Evolutionary conservation across 1,140 invertebrate genomes (phyloP).

Genomic region (Pogonomyrmex barbatus): DNA sequence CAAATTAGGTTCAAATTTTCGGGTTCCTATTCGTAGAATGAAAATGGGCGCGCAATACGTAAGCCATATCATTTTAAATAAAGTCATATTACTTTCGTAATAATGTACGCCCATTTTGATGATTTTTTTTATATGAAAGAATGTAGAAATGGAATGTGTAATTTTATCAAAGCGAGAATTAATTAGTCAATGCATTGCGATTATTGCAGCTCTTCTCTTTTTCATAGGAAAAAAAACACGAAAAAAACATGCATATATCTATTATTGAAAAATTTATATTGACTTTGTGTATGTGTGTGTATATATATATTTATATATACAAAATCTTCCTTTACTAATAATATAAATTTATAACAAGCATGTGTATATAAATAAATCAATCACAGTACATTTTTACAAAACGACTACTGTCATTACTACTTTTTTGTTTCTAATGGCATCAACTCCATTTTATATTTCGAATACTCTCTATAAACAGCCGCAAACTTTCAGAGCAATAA

Average conservation of each 20-base stretch:
- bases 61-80: slow-evolving; percentile 33
- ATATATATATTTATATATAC: slow-evolving; percentile 40
- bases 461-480: not conserved
- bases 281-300: slow-evolving; percentile 1
- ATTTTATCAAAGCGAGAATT: slow-evolving; percentile 12
- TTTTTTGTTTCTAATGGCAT: not conserved
- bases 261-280: not conserved
- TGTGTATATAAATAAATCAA: slow-evolving; percentile 5
- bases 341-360: not conserved
- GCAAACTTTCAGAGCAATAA: slow-evolving; percentile 29
- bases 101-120: slow-evolving; percentile 23
- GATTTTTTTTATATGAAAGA: slow-evolving; percentile 55
- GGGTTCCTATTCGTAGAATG: slow-evolving; percentile 21
- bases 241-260: not conserved
- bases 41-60: slow-evolving; percentile 31
- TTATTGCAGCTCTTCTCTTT: slow-evolving; percentile 51
- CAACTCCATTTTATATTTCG: slow-evolving; percentile 29
- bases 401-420: not conserved
- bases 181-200: slow-evolving; percentile 21
- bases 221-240: not conserved
- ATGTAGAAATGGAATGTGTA: slow-evolving; percentile 1
- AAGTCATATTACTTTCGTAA: slow-evolving; percentile 24
- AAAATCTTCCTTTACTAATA: not conserved
- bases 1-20: not conserved
- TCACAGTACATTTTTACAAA: not conserved